phyloP scores from a whole-genome alignment of 2,888 invertebrate genomes.

The Drosophila parthenogenetica region DNA sequence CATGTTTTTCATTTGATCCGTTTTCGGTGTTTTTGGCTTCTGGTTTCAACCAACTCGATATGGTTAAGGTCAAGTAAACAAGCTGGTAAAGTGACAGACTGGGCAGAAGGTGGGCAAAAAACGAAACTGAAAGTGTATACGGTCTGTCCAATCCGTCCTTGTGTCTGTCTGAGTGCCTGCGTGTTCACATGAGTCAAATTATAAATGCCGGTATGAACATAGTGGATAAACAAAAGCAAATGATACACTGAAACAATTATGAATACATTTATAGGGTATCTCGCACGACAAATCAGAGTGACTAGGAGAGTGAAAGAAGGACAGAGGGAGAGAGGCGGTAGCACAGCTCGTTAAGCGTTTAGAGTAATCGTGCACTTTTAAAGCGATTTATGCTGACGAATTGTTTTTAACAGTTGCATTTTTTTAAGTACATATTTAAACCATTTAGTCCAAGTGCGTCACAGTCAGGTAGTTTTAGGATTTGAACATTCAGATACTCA shows the following conservation, averaged over 20 bases:
- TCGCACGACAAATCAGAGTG: not conserved
- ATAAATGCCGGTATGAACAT: slow-evolving; percentile 38
- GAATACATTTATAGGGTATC: not conserved
- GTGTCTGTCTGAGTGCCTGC: slow-evolving; percentile 25
- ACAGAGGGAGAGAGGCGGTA: not conserved
- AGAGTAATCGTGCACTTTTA: not conserved
- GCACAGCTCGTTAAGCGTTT: not conserved
- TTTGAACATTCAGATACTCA: not conserved
- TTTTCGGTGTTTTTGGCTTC: slow-evolving; percentile 13
- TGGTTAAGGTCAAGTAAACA: slow-evolving; percentile 71
- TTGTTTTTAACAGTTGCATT: not conserved
- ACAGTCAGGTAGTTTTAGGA: not conserved
- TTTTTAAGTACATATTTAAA: not conserved
- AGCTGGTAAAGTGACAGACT: slow-evolving; percentile 14
- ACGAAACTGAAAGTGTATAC: not conserved
- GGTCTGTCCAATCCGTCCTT: not conserved
- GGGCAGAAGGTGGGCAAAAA: not conserved
- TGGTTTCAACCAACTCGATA: slow-evolving; percentile 38
- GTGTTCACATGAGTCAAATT: slow-evolving; percentile 46
- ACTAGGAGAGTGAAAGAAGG: not conserved
- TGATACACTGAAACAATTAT: slow-evolving; percentile 25
- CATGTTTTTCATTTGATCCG: not conserved
- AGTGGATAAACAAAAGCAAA: slow-evolving; percentile 26
- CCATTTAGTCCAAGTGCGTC: not conserved
- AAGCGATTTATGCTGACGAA: not conserved